Evolutionary conservation across 2,888 invertebrate genomes (phyloP).

Genomic region (Artemia sp.): DNA sequence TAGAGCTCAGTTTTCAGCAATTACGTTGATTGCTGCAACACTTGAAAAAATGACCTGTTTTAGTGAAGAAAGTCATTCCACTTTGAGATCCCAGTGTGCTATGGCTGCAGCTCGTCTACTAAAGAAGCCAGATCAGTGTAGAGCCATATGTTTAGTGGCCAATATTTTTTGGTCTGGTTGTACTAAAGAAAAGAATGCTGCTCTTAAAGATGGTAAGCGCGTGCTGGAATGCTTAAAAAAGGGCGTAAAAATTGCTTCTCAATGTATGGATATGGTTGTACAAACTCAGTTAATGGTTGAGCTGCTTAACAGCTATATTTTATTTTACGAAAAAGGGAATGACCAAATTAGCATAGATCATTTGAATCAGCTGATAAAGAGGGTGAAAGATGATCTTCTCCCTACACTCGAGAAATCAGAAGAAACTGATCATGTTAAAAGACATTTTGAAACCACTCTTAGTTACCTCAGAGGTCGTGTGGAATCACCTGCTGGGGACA

Average conservation of each 20-base stretch:
- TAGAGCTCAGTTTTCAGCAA: conserved; percentile 86
- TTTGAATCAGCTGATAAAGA: conserved; percentile 59
- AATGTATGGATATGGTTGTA: conserved; percentile 91
- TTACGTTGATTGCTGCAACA: conserved; percentile 84
- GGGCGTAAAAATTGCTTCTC: conserved; percentile 80
- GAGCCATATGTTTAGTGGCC: conserved; percentile 81
- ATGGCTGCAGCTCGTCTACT: conserved; percentile 85
- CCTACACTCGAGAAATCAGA: conserved; percentile 84
- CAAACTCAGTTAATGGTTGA: conserved; percentile 92
- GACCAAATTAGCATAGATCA: conserved; percentile 48
- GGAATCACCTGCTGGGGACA: conserved; percentile 1
- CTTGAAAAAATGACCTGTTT: conserved; percentile 89
- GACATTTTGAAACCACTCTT: conserved; percentile 79
- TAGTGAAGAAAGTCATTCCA: conserved; percentile 89
- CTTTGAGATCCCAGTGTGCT: conserved; percentile 85
- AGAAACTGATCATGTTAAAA: conserved; percentile 89
- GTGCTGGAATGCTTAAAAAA: conserved; percentile 91
- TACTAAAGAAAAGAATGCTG: conserved; percentile 35
- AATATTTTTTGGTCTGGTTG: conserved; percentile 94
- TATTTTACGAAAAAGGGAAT: conserved; percentile 78
- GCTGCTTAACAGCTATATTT: conserved; percentile 77
- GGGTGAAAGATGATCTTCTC: conserved; percentile 69
- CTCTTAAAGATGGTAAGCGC: conserved; percentile 67
- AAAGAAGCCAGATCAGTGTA: conserved; percentile 94
- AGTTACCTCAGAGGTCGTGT: conserved; percentile 46